A percentile compares a stretch with the other conserved stretches of the same genome.
Conservation (phyloP, 2,888 invertebrate genomes). For the Strigamia maritima region DNA sequence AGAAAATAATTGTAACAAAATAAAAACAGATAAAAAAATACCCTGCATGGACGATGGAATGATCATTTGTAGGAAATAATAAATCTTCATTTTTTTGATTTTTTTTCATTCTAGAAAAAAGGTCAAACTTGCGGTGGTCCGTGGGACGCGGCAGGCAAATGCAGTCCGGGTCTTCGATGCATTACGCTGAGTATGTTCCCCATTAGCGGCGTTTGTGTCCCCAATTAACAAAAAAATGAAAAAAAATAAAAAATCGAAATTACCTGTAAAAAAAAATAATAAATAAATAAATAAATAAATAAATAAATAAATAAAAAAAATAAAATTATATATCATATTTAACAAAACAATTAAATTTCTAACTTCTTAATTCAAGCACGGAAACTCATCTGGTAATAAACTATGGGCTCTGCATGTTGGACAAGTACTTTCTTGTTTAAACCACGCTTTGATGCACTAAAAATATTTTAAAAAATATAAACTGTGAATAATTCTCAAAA, state of each 20-base stretch:
- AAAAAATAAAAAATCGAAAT: neutral
- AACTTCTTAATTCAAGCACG: neutral
- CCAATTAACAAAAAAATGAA: neutral
- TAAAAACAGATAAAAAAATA: neutral
- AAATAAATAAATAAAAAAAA: neutral
- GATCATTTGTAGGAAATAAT: too few relatives aligned
- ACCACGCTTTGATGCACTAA: slow-evolving; percentile 34
- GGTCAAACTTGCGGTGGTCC: slow-evolving; percentile 34
- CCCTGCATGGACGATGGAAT: too few relatives aligned
- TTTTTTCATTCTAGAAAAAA: neutral
- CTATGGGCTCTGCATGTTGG: slow-evolving; percentile 31
- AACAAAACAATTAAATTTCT: neutral
- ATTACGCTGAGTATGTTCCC: slow-evolving; percentile 5
- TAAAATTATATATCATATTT: neutral
- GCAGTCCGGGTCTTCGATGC: slow-evolving; percentile 18
- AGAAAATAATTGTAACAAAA: neutral
- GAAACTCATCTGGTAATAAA: slow-evolving; percentile 30
- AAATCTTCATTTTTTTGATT: too few relatives aligned
- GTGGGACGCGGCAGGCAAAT: slow-evolving; percentile 25
- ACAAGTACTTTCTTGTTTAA: slow-evolving; percentile 34
- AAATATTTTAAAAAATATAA: neutral
- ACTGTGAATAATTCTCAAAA: too few relatives aligned
- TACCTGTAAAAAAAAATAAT: neutral
- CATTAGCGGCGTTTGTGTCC: slow-evolving; percentile 20
- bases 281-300: slow-evolving; percentile 15